Base-by-base conservation (phyloP, 2,888 invertebrate species). In the Caenorhabditis macrosperma region DNA sequence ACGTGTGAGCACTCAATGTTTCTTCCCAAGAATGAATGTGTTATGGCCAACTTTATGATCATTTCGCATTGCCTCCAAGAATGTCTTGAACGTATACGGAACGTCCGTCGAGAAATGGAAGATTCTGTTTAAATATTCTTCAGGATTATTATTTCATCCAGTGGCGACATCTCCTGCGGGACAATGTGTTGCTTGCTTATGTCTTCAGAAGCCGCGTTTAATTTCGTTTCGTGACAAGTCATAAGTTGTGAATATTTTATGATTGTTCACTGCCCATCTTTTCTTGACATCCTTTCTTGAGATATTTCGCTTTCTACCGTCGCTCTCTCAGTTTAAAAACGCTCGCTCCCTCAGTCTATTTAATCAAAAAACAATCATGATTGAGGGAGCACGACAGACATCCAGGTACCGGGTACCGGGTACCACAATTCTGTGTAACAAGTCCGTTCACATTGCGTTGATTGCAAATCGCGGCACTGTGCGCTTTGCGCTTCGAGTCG, bases 181-280 rank as follows among this genome's bases (percentile, higher is more conserved):
- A 76, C 63, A 63, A 76, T 63, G 68, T 68, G 76, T 68, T 68
- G 76, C 75, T 75, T 61, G 17, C 61, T 68, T 68, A 68, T 68
- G 61, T 46, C 68, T 68, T 76, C 60, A 67, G 61, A 68, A 63
- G 61, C 76, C 57, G 28, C 57, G 57, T 63, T 68, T 76, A 76
- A 76, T 76, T 68, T 48, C 33, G 63, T 63, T 76, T 76, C 63
- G 55, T 66, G 74, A 75, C 64, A 63, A 68, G 68, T 68, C 68
- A 68, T 48, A 61, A 68, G 61, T 76, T 61, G 68, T 76, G 41
- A 76, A 76, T 76, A 76, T 76, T 76, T 76, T 69, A 76, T 76
- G 55, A 68, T 48, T 76, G 35, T 76, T 76, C 68, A 68, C 50
- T 48, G 41, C 44, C 22, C 61, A 67, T 59, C 38, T 55, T 12